Percentiles rank a stretch among this genome's conserved stretches.
phyloP scores from a whole-genome alignment of 30 jellyfish, hydroid and myxozoan species.

The Sanderia malayensis region DNA sequence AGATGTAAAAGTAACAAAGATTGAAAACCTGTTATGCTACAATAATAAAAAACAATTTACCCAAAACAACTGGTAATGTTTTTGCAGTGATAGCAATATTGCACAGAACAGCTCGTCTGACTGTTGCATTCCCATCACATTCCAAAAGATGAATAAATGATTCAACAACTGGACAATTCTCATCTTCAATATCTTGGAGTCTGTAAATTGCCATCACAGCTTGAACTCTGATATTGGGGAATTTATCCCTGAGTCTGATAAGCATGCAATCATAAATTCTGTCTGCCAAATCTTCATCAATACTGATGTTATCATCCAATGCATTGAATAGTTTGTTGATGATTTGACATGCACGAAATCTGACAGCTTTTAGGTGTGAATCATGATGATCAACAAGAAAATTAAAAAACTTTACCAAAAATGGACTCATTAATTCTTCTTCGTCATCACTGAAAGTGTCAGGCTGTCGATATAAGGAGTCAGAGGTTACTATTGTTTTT shows the following conservation, averaged over 20 bases:
- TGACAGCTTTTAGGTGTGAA: slow-evolving; percentile 75
- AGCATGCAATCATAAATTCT: slow-evolving; percentile 90
- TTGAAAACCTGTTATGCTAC: no score
- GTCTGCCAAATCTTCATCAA: slow-evolving; percentile 86
- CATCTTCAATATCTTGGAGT: slow-evolving; percentile 87
- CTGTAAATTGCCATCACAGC: slow-evolving; percentile 88
- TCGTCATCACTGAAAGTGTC: slow-evolving; percentile 43
- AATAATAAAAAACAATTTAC: no score
- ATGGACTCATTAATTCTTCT: slow-evolving; percentile 75
- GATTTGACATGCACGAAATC: slow-evolving; percentile 87
- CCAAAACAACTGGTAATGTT: slow-evolving; percentile 63
- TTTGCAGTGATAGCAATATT: slow-evolving; percentile 74
- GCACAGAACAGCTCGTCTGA: slow-evolving; percentile 71
- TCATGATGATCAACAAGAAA: slow-evolving; percentile 79
- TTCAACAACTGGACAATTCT: slow-evolving; percentile 83
- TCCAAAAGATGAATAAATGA: slow-evolving; percentile 78
- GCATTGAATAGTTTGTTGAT: slow-evolving; percentile 70
- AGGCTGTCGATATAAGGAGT: no score
- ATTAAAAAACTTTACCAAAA: slow-evolving; percentile 52
- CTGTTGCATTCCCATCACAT: slow-evolving; percentile 90
- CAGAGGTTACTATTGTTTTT: no score
- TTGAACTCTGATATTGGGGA: slow-evolving; percentile 79
- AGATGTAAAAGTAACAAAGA: no score
- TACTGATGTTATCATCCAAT: slow-evolving; percentile 73
- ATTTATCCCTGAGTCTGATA: slow-evolving; percentile 77